These are phyloP conservation scores for Triplophysa siluroides DNA, from an alignment of 2,113 vertebrate species.

Conservation along the genomic window DNA sequence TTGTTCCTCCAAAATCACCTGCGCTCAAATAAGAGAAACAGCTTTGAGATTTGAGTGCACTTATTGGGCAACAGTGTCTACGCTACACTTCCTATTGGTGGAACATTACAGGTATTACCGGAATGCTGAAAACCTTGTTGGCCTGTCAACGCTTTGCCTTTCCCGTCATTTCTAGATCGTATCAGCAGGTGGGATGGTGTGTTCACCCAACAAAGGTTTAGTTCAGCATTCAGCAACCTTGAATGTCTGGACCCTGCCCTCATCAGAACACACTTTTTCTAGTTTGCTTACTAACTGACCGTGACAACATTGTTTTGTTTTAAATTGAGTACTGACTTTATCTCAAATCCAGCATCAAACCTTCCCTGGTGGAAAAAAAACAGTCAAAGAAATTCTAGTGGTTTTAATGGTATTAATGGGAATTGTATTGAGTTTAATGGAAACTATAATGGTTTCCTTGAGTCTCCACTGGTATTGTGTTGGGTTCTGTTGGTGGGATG, in stretches of 20 bases:
- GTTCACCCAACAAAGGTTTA: not conserved
- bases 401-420: no score
- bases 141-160: not conserved
- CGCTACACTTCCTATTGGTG: not conserved
- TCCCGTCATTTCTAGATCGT: not conserved
- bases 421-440: no score
- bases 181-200: constrained; percentile 7
- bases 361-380: no score
- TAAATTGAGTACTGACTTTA: not conserved
- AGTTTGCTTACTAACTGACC: not conserved
- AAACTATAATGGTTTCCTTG: no score
- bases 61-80: constrained; percentile 15
- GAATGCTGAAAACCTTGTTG: constrained; percentile 70
- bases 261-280: no score
- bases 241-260: not conserved
- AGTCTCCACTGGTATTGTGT: no score
- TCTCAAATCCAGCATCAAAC: not conserved
- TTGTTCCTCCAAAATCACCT: constrained; percentile 82
- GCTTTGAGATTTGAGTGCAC: not conserved
- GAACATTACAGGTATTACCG: constrained; percentile 21
- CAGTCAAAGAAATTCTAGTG: no score
- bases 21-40: constrained; percentile 24
- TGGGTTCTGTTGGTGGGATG: no score
- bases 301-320: not conserved
- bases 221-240: not conserved